Evolutionary conservation across 1,140 invertebrate species (phyloP).

Genomic region (Brachionus angularis): DNA sequence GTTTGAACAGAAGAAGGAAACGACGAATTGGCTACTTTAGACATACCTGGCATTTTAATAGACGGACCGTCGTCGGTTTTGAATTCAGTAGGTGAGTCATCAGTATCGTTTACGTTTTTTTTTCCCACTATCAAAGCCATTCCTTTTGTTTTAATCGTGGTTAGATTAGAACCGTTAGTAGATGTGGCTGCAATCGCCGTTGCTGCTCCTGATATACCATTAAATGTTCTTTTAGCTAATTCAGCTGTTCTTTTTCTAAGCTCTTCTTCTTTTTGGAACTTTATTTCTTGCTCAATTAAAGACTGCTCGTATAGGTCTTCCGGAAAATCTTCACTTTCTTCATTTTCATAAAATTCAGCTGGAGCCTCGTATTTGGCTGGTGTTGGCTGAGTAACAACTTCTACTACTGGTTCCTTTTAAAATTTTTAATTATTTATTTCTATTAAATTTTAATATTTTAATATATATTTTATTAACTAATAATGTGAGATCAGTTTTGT

Average conservation of each 20-base stretch:
- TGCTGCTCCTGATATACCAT: conserved; percentile 9
- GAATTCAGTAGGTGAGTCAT: conserved; percentile 11
- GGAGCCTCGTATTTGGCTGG: conserved; percentile 39
- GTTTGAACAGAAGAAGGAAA: conserved; percentile 13
- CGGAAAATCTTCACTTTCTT: conserved; percentile 41
- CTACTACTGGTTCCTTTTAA: conserved; percentile 19
- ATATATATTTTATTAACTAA: no score
- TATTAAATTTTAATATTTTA: neutral
- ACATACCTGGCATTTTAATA: conserved; percentile 24
- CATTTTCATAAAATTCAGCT: conserved; percentile 33
- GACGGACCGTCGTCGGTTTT: conserved; percentile 14
- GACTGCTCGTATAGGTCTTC: conserved; percentile 34
- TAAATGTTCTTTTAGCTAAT: conserved; percentile 25
- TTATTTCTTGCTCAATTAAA: neutral
- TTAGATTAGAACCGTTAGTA: conserved; percentile 21
- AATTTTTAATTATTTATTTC: neutral
- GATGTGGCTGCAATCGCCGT: neutral
- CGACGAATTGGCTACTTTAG: conserved; percentile 17
- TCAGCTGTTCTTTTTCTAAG: conserved; percentile 2
- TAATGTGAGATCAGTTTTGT: neutral
- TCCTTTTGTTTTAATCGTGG: conserved; percentile 15
- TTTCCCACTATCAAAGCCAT: conserved; percentile 41
- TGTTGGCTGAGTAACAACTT: conserved; percentile 13
- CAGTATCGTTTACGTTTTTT: conserved; percentile 35
- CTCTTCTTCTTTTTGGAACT: conserved; percentile 10